These are phyloP conservation scores for Acromyrmex charruanus DNA, from an alignment of 1,140 invertebrate species.

Conservation along the genomic window DNA sequence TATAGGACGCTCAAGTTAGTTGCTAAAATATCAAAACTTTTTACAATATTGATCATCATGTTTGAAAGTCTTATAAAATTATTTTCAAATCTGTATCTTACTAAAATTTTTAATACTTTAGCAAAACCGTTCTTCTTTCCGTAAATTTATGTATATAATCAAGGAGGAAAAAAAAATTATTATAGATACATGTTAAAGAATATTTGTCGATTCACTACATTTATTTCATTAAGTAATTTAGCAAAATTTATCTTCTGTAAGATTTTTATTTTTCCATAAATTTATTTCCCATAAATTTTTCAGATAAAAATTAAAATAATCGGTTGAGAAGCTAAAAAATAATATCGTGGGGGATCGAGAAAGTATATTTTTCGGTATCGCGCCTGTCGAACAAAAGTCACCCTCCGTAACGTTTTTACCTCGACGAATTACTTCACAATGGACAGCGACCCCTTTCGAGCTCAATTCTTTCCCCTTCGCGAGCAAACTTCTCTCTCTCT, in stretches of 20 bases:
- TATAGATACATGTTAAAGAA: background rate
- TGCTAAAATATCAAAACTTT: too few species aligned
- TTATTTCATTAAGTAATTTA: background rate
- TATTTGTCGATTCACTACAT: background rate
- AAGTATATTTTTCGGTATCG: conserved; percentile 41
- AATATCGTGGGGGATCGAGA: background rate
- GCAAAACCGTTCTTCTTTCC: too few species aligned
- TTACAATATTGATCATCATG: too few species aligned
- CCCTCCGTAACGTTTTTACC: conserved; percentile 72
- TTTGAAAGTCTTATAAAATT: too few species aligned
- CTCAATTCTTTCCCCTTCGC: conserved; percentile 16
- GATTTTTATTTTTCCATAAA: background rate
- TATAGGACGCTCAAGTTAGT: too few species aligned
- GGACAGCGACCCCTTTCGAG: conserved; percentile 76
- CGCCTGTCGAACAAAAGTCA: conserved; percentile 63
- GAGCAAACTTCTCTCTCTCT: conserved; percentile 26
- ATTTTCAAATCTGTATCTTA: too few species aligned
- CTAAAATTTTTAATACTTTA: too few species aligned
- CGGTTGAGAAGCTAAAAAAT: background rate
- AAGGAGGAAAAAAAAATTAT: background rate
- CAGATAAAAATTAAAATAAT: background rate
- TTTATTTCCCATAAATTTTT: background rate
- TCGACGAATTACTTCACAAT: conserved; percentile 81
- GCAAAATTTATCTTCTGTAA: background rate
- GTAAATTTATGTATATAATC: background rate